phyloP scores from a whole-genome alignment of 1,140 invertebrate species.

The Littorina saxatilis region DNA sequence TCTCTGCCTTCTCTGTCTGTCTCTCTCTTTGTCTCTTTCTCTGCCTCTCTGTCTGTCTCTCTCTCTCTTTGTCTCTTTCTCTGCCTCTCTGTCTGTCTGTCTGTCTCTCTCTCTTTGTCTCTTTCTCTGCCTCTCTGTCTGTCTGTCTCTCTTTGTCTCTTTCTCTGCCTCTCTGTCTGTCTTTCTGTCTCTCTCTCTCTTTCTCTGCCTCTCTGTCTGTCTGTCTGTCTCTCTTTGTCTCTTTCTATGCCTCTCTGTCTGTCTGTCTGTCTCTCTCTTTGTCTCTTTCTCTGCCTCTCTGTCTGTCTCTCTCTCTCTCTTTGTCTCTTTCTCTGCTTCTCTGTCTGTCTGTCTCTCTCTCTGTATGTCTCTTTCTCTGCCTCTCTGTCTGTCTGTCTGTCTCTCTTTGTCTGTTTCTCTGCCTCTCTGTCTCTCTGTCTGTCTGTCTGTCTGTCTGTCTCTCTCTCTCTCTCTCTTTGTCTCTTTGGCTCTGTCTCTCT shows the following conservation, averaged over 20 bases:
- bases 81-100: no score
- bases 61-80: no score
- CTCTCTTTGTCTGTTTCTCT: neutral
- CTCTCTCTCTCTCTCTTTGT: slow-evolving; percentile 2
- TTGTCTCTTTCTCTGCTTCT: no score
- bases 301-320: no score
- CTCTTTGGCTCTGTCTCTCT: neutral
- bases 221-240: neutral
- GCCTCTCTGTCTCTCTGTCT: slow-evolving; percentile 13
- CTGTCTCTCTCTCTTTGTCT: neutral
- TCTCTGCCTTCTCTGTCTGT: no score
- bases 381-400: no score
- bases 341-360: no score
- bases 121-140: neutral
- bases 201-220: neutral
- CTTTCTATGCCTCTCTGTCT: neutral
- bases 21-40: no score
- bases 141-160: neutral
- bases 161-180: no score
- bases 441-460: slow-evolving; percentile 22
- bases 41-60: no score
- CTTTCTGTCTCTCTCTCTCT: neutral
- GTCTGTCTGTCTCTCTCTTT: no score
- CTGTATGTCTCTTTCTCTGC: no score
- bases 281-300: neutral